A percentile compares a stretch with the other conserved stretches of the same genome.
Evolutionary conservation across 2,888 invertebrate genomes (phyloP).

Genomic region (Branchipolynoe longqiensis): DNA sequence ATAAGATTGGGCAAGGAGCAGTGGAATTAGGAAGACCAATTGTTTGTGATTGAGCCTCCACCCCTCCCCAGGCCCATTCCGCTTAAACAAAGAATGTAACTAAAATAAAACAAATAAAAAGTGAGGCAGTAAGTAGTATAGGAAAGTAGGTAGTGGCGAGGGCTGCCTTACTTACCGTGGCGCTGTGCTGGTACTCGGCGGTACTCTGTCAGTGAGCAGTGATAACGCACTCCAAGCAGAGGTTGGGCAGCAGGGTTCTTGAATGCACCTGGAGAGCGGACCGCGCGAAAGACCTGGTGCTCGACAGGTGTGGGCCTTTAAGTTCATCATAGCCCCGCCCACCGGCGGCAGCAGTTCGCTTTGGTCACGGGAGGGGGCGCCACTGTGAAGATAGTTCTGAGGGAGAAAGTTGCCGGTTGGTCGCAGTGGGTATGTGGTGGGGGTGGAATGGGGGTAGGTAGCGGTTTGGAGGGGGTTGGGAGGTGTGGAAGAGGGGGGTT

Average conservation of each 20-base stretch:
- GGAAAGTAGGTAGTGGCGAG: too few relatives aligned
- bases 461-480: not conserved
- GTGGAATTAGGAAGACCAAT: too few relatives aligned
- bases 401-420: not conserved
- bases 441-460: not conserved
- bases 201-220: conserved; percentile 22
- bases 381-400: not conserved
- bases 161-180: too few relatives aligned
- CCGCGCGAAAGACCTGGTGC: conserved; percentile 24
- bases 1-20: too few relatives aligned
- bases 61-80: too few relatives aligned
- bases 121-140: too few relatives aligned
- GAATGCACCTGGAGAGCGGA: conserved; percentile 38
- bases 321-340: conserved; percentile 46
- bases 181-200: too few relatives aligned
- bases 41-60: too few relatives aligned
- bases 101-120: too few relatives aligned
- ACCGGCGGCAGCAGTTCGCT: not conserved
- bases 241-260: not conserved
- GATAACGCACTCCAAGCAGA: conserved; percentile 22
- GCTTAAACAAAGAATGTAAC: too few relatives aligned
- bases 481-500: not conserved
- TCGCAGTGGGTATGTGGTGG: not conserved
- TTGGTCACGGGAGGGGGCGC: not conserved
- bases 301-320: not conserved